Percentiles rank a stretch among this genome's conserved stretches.
These are phyloP conservation scores for Mimachlamys varia DNA, from an alignment of 2,888 invertebrate genomes.

Conservation along the genomic window DNA sequence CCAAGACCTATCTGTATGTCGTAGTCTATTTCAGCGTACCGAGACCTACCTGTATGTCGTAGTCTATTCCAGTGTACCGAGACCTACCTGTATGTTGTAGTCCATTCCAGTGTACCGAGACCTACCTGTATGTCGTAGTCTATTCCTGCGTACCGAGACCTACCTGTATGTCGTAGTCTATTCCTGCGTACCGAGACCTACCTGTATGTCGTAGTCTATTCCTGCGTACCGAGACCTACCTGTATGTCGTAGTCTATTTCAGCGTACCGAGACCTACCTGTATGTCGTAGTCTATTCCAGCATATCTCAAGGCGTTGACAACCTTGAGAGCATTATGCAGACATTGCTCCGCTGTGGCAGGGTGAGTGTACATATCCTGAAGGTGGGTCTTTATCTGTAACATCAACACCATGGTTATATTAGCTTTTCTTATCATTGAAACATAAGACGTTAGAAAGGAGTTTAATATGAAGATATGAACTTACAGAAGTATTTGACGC, in stretches of 20 bases:
- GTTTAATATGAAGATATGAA: not conserved
- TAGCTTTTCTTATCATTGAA: not conserved
- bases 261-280: no score
- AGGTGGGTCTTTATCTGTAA: constrained; percentile 77
- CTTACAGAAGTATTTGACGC: not conserved
- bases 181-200: no score
- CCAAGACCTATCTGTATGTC: constrained; percentile 79
- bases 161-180: no score
- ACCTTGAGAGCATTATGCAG: constrained; percentile 80
- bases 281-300: constrained; percentile 81
- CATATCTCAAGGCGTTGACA: constrained; percentile 78
- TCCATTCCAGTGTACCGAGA: no score
- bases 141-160: no score
- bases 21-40: constrained; percentile 80
- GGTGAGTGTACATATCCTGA: constrained; percentile 79
- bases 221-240: no score
- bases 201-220: no score
- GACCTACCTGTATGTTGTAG: no score
- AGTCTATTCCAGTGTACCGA: no score
- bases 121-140: no score
- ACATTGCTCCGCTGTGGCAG: constrained; percentile 79
- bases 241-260: no score
- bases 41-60: no score
- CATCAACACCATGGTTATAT: not conserved
- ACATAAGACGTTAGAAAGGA: not conserved